Percentiles rank a stretch among this genome's conserved stretches.
Conservation (phyloP, 2,888 invertebrate species). For the Spodoptera littoralis region DNA sequence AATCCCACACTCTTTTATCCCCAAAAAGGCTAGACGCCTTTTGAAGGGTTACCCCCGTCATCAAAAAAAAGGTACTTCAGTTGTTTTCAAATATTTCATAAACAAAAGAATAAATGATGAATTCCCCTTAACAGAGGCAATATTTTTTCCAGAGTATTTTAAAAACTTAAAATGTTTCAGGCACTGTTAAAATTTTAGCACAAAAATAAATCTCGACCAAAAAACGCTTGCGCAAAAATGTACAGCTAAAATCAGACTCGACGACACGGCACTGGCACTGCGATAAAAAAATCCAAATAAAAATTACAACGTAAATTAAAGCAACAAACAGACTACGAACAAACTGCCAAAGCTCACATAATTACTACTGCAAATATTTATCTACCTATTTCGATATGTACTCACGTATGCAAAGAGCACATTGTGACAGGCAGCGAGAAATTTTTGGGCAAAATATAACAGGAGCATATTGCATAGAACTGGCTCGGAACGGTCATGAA, state of each 20-base stretch:
- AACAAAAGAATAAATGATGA: no score
- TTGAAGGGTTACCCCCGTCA: no score
- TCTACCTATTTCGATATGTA: constrained; percentile 64
- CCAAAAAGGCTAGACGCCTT: no score
- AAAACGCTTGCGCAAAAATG: neutral
- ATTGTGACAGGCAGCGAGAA: constrained; percentile 38
- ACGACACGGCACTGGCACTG: neutral
- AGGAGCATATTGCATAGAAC: constrained; percentile 48
- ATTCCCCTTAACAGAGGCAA: no score
- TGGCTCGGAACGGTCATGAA: constrained; percentile 60
- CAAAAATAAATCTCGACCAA: no score
- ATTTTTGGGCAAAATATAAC: constrained; percentile 59
- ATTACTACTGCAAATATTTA: constrained; percentile 74
- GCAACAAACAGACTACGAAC: constrained; percentile 42
- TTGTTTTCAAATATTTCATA: no score
- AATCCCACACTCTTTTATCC: no score
- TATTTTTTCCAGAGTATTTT: no score
- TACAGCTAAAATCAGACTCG: neutral
- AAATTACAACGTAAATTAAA: constrained; percentile 39
- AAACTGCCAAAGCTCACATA: constrained; percentile 65
- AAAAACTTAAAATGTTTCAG: no score
- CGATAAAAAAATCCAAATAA: constrained; percentile 27
- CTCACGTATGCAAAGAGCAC: constrained; percentile 64
- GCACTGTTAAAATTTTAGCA: no score
- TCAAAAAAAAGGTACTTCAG: no score